phyloP scores from a whole-genome alignment of 1,140 invertebrate species.

The Aplysia californica region DNA sequence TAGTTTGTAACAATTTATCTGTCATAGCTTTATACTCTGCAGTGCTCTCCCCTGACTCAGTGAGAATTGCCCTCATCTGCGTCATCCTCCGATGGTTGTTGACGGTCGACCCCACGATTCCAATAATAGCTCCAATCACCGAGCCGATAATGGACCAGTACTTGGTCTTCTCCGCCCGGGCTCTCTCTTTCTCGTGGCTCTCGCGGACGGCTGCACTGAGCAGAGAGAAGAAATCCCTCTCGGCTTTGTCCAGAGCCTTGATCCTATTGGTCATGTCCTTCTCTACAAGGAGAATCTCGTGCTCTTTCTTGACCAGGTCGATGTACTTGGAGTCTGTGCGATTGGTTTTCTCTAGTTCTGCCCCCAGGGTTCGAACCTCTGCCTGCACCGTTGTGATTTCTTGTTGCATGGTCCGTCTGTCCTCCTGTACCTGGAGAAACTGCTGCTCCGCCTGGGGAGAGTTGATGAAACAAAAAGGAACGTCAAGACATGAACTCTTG shows the following conservation, averaged over 20 bases:
- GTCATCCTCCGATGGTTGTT: constrained; percentile 77
- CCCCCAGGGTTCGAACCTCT: constrained; percentile 75
- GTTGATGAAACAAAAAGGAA: background rate
- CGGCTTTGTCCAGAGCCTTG: constrained; percentile 66
- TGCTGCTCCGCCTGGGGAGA: constrained; percentile 70
- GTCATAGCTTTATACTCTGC: constrained; percentile 41
- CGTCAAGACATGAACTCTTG: background rate
- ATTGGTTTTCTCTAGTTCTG: constrained; percentile 77
- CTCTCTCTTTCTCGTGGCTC: constrained; percentile 79
- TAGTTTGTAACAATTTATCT: constrained; percentile 37
- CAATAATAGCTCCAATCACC: constrained; percentile 76
- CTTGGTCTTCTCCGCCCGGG: constrained; percentile 80
- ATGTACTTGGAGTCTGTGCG: constrained; percentile 78
- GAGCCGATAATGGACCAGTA: constrained; percentile 83
- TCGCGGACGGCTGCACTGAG: constrained; percentile 78
- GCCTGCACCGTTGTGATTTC: constrained; percentile 72
- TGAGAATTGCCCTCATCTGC: constrained; percentile 74
- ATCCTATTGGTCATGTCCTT: constrained; percentile 60
- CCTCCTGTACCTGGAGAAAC: constrained; percentile 74
- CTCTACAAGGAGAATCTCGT: constrained; percentile 67
- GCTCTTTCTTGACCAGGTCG: constrained; percentile 71
- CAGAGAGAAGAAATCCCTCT: constrained; percentile 76
- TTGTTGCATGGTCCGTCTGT: constrained; percentile 72
- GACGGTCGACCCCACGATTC: constrained; percentile 76
- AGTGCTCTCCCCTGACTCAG: constrained; percentile 57